Evolutionary conservation across 2,113 vertebrate genomes (phyloP), one percentile per base, ranked within the genome.

Genomic region (Fulica atra): DNA sequence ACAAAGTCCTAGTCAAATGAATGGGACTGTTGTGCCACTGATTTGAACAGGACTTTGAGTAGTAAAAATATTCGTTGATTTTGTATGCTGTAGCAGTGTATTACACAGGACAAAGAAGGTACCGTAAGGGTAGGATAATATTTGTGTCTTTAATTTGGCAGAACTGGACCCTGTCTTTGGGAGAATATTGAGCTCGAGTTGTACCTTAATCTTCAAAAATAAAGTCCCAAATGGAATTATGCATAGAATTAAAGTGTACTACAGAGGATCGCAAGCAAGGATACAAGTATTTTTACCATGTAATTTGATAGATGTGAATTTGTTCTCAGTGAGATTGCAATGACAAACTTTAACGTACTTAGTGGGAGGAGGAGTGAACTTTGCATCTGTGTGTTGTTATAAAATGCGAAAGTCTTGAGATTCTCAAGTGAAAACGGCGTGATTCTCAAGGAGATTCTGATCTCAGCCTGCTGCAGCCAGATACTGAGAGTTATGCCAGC

Each of bases 1-100:
- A 96, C 91, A 87, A 95, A 85, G 88, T 96, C 91, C 93, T 93
- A 83, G 46, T 77, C 42, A 93, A 86, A 93, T 96, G 91, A 97
- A 97, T 96, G 86, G 74, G 86, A 91, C 85, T 3, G 33, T 94
- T 96, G 94, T 94, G 84, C 53, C 93, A 83, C 86, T 95, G 70
- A 95, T 90, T 89, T 94, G 65, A 93, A 80, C 76, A 69, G 70
- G 70, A 91, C 82, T 95, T 95, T 51, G 71, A 86, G 71, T 59
- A 92, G 81, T 93, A 90, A 92, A 97, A 96, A 92, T 93, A 96
- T 93, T 95, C 33, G 1, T 94, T 95, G 93, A 90, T 96, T 97
- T 94, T 96, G 68, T 96, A 82, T 96, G 63, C 81, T 85, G 11
- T 85, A 87, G 53, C 60, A 88, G 84, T 66, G 72, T 91, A 88